Base-by-base conservation (phyloP, 2,797 vertebrate species). In the Meda fulgida region DNA sequence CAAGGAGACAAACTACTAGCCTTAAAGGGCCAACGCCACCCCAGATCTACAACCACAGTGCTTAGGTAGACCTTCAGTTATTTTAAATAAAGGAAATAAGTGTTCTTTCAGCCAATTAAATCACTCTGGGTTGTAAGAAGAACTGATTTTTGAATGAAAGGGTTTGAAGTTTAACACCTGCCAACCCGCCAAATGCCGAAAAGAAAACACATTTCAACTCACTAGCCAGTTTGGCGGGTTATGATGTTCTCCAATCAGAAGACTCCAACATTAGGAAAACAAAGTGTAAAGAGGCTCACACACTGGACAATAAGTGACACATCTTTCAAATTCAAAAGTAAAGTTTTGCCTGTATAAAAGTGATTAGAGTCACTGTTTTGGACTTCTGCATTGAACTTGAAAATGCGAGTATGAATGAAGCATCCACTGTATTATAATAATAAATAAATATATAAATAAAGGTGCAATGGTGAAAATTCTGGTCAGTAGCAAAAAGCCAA, bases 1-100 rank as follows among this genome's bases (percentile, higher is more conserved):
- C 97, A 98, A 89, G 97, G 97, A 91, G 97, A 98, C 91, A 93
- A 96, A 90, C 96, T 99, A 36, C 96, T 96, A 92, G 96, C 96
- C 87, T 94, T 98, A 93, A 99, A 98, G 88, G 95, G 94, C 89
- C 94, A 93, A 82, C 94, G 95, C 75, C 94, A 95, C 38, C 94
- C 95, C 0, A 93, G 95, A 78, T 94, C 96, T 23, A 83, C 92
- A 21, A 92, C 96, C 14, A 87, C 94, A 71, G 91, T 91, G 16
- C 91, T 94, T 60, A 92, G 95, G 92, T 95, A 86, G 18, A 55
- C 34, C 23, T n/a, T 69, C 34, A 40, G 4, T 76, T 51, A 66
- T 18, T 21, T 6, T 83, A 29, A 73, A 83, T 46, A 82, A 73
- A 8, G 29, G 10, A 43, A 48, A 23, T 34, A 5, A 73, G 14